Evolutionary conservation across 2,797 vertebrate genomes (phyloP).

Genomic region (Tenualosa thibaudeaui): DNA sequence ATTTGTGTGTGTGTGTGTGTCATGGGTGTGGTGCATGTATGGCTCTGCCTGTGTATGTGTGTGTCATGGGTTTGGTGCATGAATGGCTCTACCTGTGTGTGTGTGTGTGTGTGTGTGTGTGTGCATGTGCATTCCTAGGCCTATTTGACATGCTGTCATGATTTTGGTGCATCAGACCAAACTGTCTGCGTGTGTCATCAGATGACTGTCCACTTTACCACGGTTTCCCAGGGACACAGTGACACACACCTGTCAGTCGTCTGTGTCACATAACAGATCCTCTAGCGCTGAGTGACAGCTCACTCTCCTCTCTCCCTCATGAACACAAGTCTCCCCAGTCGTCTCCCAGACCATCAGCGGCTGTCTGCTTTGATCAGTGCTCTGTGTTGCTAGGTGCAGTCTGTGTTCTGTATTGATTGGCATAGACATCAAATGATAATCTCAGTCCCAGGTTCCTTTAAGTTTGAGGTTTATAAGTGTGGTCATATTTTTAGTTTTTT

Average conservation of each 20-base stretch:
- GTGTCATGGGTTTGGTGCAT: too few species aligned
- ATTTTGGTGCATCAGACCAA: conserved; percentile 28
- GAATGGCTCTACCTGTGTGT: not conserved
- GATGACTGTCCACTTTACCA: not conserved
- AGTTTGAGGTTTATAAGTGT: not conserved
- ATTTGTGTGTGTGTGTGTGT: too few species aligned
- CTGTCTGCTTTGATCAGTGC: conserved; percentile 1
- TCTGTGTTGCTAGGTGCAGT: not conserved
- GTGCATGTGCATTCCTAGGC: not conserved
- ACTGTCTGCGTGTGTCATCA: not conserved
- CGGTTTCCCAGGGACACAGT: not conserved
- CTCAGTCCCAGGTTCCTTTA: not conserved
- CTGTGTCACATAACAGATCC: not conserved
- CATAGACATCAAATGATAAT: not conserved
- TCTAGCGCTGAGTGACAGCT: conserved; percentile 2
- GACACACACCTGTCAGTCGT: conserved; percentile 29
- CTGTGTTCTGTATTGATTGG: not conserved
- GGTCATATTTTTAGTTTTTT: not conserved
- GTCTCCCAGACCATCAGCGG: not conserved
- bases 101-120: not conserved
- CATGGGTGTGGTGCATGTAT: too few species aligned
- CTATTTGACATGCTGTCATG: not conserved
- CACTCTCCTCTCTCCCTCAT: not conserved
- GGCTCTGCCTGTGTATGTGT: too few species aligned
- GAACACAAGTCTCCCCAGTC: not conserved